Evolutionary conservation across 1,140 invertebrate genomes (phyloP), one percentile per base, ranked within the genome.

Genomic region (Orussus abietinus): DNA sequence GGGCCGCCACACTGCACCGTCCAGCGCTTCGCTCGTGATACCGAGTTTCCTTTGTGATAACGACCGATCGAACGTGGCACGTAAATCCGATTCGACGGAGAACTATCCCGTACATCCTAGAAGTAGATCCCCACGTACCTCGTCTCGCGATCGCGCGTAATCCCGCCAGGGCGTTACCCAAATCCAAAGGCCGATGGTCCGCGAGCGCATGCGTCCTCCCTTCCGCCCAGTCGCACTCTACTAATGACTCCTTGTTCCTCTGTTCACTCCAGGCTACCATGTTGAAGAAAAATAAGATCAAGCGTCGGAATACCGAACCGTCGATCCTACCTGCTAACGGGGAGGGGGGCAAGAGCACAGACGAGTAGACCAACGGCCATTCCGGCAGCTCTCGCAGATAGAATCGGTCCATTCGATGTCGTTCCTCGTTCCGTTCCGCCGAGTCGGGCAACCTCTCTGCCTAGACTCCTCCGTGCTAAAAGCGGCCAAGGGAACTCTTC

Each of bases 251-350:
- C 66, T 67, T 66, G 47, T 69, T 70, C 62, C 62, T 73, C 53
- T 73, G 64, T 73, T 72, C 64, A 66, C 66, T 71, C 66, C 80
- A 84, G 83, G 86, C 86, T 69, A 89, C 85, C 66, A 90, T 90
- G 85, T 81, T 94, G 78, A 91, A 92, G 85, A 92, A 93, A 86
- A 92, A 82, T 78, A 95, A 95, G 81, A 91, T 92, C 78, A 92
- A 90, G 79, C 79, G 89, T 64, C 83, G 90, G 55, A 88, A 91
- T 73, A 92, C 89, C 50, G 86, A 89, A 77, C 84, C 85, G 56
- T 84, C 85, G 64, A 85, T 88, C 67, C 77, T 80, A 55, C 80
- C 83, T 55, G 77, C 81, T 64, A 78, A 80, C 69, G 77, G 77
- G 74, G 77, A 80, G 75, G 77, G 77, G 72, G 75, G 75, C 65